Evolutionary conservation across 2,113 vertebrate species (phyloP), one percentile per base, ranked within the genome.

Genomic region (Lates calcarifer): DNA sequence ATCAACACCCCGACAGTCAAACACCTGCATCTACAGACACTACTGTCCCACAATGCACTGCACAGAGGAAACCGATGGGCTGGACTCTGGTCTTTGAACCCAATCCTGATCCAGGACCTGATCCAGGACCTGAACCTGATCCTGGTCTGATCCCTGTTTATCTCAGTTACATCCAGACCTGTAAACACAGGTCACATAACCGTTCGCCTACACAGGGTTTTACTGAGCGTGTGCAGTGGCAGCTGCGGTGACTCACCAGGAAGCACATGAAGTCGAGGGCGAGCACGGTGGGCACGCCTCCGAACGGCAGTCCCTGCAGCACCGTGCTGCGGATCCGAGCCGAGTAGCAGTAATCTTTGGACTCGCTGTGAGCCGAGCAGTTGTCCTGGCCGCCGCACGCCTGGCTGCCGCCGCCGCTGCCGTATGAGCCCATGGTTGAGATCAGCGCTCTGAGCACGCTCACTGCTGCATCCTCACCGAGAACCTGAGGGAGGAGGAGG

Each of bases 251-350:
- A 96, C 96, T 96, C 92, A 99, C 98, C 2, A 99, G 96, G 91
- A 99, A 99, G 94, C 97, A 98, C 97, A 99, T 98, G 79, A 99
- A 99, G 92, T 99, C 98, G 0, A 99, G 96, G 20, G 98, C 98
- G 20, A 99, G 96, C 61, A 99, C 98, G 0, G 98, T 99, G 90
- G 98, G 98, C 65, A 99, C 97, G 0, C 98, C 98, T 0, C 98
- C 98, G 0, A 99, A 99, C 18, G 98, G 97, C 91, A 99, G 95
- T 33, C 98, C 98, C 93, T 99, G 98, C 65, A 99, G 96, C 79
- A 99, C 98, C 0, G 98, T 99, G 95, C 97, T 99, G 91, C 97
- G 97, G 91, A 99, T 98, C 13, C 97, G 96, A 0, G 97, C 98
- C 0, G 97, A 98, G 95, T 98, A 99, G 87, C 98, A 99, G 94